Evolutionary conservation across 1,140 invertebrate species (phyloP).

Genomic region (Eueides isabella): DNA sequence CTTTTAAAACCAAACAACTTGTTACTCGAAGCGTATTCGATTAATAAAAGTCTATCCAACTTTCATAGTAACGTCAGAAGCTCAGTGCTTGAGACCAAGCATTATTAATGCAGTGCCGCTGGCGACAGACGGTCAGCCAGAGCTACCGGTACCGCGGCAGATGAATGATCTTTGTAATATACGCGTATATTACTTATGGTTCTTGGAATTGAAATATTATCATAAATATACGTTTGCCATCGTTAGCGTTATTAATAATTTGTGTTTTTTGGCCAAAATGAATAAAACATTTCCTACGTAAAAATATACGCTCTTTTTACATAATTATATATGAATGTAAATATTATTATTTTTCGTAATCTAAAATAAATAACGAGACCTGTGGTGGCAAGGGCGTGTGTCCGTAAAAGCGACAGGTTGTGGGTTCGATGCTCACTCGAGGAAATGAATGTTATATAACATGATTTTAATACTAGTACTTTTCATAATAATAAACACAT

Average conservation of each 20-base stretch:
- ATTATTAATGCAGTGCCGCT: conserved; percentile 50
- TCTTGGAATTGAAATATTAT: conserved; percentile 28
- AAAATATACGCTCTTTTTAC: no score
- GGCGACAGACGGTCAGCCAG: conserved; percentile 46
- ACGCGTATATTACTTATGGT: conserved; percentile 29
- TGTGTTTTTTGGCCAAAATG: no score
- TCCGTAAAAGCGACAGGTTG: no score
- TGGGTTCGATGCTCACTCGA: no score
- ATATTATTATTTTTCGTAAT: no score
- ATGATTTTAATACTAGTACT: no score
- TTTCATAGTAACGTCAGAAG: conserved; percentile 24
- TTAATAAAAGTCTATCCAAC: conserved; percentile 21
- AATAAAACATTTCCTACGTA: no score
- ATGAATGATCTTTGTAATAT: conserved; percentile 34
- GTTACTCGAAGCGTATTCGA: conserved; percentile 13
- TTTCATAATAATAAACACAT: no score
- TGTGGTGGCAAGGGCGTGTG: no score
- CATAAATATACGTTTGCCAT: neutral
- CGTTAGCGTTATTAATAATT: neutral
- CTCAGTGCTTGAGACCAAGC: conserved; percentile 35
- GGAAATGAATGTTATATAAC: no score
- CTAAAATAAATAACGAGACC: no score
- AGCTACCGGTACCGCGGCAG: conserved; percentile 27
- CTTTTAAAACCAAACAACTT: conserved; percentile 2
- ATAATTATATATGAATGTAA: no score